phyloP scores from a whole-genome alignment of 2,888 invertebrate species.

The Dolomedes plantarius region DNA sequence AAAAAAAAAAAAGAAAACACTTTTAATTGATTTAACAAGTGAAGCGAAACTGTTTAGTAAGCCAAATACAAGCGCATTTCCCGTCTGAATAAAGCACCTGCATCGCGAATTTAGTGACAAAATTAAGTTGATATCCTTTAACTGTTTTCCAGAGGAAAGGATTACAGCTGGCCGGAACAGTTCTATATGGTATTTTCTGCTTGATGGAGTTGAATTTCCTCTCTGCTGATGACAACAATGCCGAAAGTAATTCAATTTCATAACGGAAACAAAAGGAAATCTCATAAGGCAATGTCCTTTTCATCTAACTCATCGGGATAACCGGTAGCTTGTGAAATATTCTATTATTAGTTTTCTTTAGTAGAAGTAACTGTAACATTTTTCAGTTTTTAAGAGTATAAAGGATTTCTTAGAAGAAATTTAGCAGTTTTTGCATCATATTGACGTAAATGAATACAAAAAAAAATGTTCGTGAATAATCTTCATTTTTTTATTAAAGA shows the following conservation, averaged over 20 bases:
- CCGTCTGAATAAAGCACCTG: too few species aligned
- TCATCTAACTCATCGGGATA: not conserved
- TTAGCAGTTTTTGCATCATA: too few species aligned
- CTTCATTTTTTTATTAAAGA: too few species aligned
- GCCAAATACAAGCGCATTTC: too few species aligned
- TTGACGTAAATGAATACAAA: too few species aligned
- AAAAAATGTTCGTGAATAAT: too few species aligned
- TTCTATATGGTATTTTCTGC: not conserved
- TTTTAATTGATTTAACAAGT: too few species aligned
- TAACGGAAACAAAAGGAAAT: not conserved
- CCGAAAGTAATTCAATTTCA: not conserved
- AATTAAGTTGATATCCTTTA: not conserved
- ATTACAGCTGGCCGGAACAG: not conserved
- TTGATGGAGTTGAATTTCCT: not conserved
- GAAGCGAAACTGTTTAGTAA: too few species aligned
- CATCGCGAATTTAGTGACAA: not conserved
- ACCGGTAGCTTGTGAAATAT: not conserved
- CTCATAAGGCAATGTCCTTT: not conserved
- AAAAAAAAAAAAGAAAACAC: too few species aligned
- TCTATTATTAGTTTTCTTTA: not conserved
- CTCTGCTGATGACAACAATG: slow-evolving; percentile 2
- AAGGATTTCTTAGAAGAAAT: too few species aligned
- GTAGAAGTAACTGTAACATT: too few species aligned
- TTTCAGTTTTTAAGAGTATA: too few species aligned
- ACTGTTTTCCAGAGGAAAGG: not conserved